Percentiles rank a stretch among this genome's conserved stretches.
phyloP scores from a whole-genome alignment of 2,797 vertebrate species.

The Hypotaenidia okinawae region DNA sequence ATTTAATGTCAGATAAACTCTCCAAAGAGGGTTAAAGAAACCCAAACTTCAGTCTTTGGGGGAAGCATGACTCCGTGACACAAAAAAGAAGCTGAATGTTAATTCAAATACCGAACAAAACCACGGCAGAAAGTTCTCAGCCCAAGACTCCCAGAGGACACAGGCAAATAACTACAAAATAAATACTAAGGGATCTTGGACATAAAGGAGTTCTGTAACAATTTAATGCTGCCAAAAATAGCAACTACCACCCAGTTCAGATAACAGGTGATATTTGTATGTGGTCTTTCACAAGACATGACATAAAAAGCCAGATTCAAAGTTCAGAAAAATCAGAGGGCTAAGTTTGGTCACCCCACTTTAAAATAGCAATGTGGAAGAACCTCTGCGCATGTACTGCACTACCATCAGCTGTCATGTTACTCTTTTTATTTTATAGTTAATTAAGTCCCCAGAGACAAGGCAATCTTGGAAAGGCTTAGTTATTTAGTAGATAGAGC shows the following conservation, averaged over 20 bases:
- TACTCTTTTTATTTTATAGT: not conserved
- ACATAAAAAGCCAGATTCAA: not conserved
- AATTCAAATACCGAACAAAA: conserved; percentile 70
- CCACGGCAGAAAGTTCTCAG: conserved; percentile 61
- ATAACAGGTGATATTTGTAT: conserved; percentile 1
- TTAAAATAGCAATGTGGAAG: not conserved
- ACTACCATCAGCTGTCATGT: not conserved
- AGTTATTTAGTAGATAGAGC: not conserved
- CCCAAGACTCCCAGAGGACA: conserved; percentile 32
- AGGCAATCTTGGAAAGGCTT: not conserved
- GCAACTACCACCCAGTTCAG: not conserved
- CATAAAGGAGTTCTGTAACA: not conserved
- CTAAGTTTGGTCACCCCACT: not conserved
- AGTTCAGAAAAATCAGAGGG: not conserved
- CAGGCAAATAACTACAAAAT: not conserved
- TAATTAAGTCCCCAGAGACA: not conserved
- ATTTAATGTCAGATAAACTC: conserved; percentile 6
- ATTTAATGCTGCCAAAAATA: not conserved
- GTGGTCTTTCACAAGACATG: not conserved
- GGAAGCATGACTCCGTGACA: not conserved
- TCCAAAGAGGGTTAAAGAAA: not conserved
- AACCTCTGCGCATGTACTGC: not conserved
- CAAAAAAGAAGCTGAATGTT: conserved; percentile 40
- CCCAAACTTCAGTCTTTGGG: not conserved
- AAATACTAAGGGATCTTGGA: conserved; percentile 9